phyloP scores from a whole-genome alignment of 2,797 vertebrate species.

The Muraenolepis orangiensis region DNA sequence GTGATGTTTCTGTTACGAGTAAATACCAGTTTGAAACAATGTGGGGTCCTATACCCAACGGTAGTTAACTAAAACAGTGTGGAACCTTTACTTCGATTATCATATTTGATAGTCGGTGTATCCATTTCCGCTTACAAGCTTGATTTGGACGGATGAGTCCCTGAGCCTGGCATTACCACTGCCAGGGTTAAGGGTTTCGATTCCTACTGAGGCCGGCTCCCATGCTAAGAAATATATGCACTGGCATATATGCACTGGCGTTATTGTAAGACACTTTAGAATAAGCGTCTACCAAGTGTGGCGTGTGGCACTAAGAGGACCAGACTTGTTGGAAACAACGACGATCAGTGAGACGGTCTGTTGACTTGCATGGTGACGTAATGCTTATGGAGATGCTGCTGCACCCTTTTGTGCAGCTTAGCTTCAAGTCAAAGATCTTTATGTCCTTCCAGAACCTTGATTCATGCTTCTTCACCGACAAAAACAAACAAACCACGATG shows the following conservation, averaged over 20 bases:
- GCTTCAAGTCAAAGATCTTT: not conserved
- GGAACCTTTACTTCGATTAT: not conserved
- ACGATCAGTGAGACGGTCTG: not conserved
- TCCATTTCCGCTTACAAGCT: too few relatives aligned
- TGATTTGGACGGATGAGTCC: not conserved
- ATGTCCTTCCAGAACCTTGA: not conserved
- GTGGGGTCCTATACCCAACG: not conserved
- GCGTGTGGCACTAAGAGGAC: not conserved
- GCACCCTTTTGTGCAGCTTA: not conserved
- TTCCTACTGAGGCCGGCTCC: not conserved
- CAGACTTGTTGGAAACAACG: not conserved
- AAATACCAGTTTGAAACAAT: not conserved
- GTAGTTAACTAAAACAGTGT: not conserved
- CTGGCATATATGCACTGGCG: not conserved
- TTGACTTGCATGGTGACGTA: too few relatives aligned
- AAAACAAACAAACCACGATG: not conserved
- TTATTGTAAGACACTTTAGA: not conserved
- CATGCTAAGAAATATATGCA: not conserved
- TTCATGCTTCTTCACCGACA: not conserved
- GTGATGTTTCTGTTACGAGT: too few relatives aligned
- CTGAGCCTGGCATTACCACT: not conserved
- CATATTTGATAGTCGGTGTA: not conserved
- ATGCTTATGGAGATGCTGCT: not conserved
- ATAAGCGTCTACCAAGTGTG: not conserved
- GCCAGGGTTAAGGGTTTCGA: not conserved